phyloP scores from a whole-genome alignment of 2,888 invertebrate genomes.

The Seira ritae region DNA sequence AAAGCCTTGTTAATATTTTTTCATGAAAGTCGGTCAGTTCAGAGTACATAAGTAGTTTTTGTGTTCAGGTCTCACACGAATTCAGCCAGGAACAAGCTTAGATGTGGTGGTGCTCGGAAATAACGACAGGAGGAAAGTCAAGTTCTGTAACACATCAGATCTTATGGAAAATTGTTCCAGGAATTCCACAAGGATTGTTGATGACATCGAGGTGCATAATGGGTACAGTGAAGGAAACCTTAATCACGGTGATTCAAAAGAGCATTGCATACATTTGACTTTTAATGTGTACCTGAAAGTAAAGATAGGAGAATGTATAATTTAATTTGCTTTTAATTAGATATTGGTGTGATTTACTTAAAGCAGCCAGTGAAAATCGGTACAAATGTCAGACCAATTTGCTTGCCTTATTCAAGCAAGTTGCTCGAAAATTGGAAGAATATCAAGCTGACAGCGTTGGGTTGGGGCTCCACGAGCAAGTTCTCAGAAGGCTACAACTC shows the following conservation, averaged over 20 bases:
- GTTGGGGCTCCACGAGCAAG: slow-evolving; percentile 68
- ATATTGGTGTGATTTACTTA: slow-evolving; percentile 65
- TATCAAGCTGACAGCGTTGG: slow-evolving; percentile 59
- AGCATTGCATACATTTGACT: too few species aligned
- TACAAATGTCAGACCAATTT: slow-evolving; percentile 57
- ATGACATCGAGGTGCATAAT: slow-evolving; percentile 67
- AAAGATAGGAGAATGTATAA: too few species aligned
- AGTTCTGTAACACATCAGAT: slow-evolving; percentile 44
- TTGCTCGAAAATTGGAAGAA: slow-evolving; percentile 59
- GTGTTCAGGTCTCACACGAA: slow-evolving; percentile 8
- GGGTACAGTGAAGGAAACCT: slow-evolving; percentile 64
- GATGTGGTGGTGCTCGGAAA: slow-evolving; percentile 52
- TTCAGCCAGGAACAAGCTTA: slow-evolving; percentile 24
- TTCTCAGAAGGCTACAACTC: slow-evolving; percentile 24
- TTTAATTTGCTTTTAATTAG: slow-evolving; percentile 24
- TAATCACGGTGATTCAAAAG: slow-evolving; percentile 53
- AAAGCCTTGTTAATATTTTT: too few species aligned
- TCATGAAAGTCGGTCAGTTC: not conserved
- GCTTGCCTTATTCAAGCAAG: slow-evolving; percentile 59
- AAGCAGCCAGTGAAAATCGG: slow-evolving; percentile 52
- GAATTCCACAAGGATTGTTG: slow-evolving; percentile 49
- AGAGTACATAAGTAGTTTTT: too few species aligned
- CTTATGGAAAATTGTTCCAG: slow-evolving; percentile 44
- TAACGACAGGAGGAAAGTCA: slow-evolving; percentile 47
- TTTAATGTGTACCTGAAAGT: too few species aligned